Percentiles rank a stretch among this genome's conserved stretches.
phyloP scores from a whole-genome alignment of 1,140 invertebrate genomes.

The Drosophila micromelanica region DNA sequence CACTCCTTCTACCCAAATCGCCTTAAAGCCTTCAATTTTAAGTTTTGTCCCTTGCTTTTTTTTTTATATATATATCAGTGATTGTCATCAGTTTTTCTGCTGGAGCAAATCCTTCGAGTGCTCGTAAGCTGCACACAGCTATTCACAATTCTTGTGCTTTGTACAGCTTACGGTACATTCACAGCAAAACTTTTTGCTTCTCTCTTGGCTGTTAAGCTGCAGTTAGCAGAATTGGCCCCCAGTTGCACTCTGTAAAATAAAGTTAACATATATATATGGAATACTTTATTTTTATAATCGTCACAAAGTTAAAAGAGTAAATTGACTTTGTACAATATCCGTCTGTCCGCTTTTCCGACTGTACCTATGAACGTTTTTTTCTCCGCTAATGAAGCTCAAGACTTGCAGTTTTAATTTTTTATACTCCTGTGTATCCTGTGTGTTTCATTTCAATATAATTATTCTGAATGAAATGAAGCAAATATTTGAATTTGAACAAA shows the following conservation, averaged over 20 bases:
- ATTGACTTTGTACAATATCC: too few relatives aligned
- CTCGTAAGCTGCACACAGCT: constrained; percentile 41
- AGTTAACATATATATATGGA: too few relatives aligned
- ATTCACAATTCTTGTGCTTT: constrained; percentile 42
- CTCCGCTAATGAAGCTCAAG: too few relatives aligned
- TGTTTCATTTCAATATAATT: too few relatives aligned
- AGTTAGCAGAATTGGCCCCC: not conserved
- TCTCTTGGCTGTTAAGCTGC: not conserved
- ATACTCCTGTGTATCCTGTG: too few relatives aligned
- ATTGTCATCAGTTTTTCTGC: constrained; percentile 41
- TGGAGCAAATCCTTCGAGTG: constrained; percentile 42
- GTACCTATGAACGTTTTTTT: too few relatives aligned
- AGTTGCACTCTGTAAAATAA: constrained; percentile 1
- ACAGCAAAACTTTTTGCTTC: constrained; percentile 35
- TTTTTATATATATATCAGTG: constrained; percentile 25
- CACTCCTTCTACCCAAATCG: not conserved
- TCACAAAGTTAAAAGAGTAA: too few relatives aligned
- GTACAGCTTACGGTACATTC: constrained; percentile 65
- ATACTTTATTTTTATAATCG: too few relatives aligned
- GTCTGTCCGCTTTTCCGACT: too few relatives aligned
- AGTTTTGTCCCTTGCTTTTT: constrained; percentile 12
- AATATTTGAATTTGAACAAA: too few relatives aligned
- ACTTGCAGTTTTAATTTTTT: too few relatives aligned
- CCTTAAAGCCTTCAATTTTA: constrained; percentile 15
- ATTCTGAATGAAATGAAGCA: too few relatives aligned